Conservation (phyloP, 2,888 invertebrate genomes). For the Cheiracanthium punctorium region DNA sequence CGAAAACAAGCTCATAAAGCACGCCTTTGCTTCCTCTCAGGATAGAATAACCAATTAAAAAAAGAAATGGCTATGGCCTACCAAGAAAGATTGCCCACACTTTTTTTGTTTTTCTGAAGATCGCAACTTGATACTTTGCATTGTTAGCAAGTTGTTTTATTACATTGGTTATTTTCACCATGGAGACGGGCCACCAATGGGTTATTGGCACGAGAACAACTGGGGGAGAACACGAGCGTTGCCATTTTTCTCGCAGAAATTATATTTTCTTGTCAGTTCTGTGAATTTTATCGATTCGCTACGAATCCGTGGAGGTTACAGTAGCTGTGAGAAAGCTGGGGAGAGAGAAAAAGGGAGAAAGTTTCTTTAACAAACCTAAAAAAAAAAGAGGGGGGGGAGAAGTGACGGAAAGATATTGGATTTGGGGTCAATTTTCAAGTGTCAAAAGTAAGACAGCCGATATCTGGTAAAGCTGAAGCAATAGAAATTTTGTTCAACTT, state of each 20-base stretch:
- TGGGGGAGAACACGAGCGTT: neutral
- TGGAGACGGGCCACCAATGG: conserved; percentile 39
- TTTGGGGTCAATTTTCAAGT: conserved; percentile 9
- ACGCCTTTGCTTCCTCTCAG: neutral
- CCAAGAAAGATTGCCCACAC: neutral
- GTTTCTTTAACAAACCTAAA: neutral
- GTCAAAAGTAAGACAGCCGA: neutral
- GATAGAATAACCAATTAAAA: conserved; percentile 50
- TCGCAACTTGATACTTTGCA: conserved; percentile 14
- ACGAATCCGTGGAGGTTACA: neutral
- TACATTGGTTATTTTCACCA: conserved; percentile 48
- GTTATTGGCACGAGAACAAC: neutral
- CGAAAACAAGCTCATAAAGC: conserved; percentile 45
- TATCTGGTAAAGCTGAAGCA: too few species aligned
- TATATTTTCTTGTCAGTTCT: neutral
- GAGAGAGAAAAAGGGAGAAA: too few species aligned
- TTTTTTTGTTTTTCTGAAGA: neutral
- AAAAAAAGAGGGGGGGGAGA: neutral
- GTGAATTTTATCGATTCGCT: conserved; percentile 1
- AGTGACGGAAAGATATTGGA: neutral
- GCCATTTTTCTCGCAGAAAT: neutral
- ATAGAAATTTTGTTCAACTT: too few species aligned
- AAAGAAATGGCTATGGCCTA: neutral
- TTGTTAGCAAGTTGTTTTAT: conserved; percentile 21
- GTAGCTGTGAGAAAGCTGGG: neutral